Evolutionary conservation across 2,797 vertebrate genomes (phyloP).

Genomic region (Crax fasciolata): DNA sequence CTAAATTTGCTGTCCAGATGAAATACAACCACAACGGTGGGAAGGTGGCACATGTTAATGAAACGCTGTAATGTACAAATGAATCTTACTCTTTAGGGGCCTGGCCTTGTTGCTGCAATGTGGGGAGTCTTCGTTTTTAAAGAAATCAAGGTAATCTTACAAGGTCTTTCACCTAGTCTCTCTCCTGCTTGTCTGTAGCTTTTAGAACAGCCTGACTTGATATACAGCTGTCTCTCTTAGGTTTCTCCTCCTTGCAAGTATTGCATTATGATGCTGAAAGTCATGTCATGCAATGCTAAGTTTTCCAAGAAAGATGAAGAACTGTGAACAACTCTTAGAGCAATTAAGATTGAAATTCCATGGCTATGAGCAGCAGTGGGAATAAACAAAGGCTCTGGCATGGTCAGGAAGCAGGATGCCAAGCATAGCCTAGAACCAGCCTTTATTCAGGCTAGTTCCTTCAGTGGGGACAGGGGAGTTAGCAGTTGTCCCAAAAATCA

Average conservation of each 20-base stretch:
- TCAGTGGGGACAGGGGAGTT: background rate
- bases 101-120: conserved; percentile 89
- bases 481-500: background rate
- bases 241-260: background rate
- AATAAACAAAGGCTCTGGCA: background rate
- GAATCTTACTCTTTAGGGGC: conserved; percentile 84
- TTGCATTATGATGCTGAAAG: background rate
- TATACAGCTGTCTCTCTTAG: background rate
- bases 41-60: background rate
- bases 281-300: background rate
- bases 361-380: background rate
- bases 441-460: background rate
- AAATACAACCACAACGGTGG: background rate
- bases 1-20: background rate
- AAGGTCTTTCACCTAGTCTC: background rate
- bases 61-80: conserved; percentile 25
- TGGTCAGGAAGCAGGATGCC: background rate
- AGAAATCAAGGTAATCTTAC: conserved; percentile 83
- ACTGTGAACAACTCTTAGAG: background rate
- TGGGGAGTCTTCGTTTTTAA: conserved; percentile 92
- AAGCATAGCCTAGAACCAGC: background rate
- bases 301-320: background rate
- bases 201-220: background rate
- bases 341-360: background rate
- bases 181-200: background rate